Evolutionary conservation across 2,113 vertebrate genomes (phyloP).

Genomic region (Abramis brama): DNA sequence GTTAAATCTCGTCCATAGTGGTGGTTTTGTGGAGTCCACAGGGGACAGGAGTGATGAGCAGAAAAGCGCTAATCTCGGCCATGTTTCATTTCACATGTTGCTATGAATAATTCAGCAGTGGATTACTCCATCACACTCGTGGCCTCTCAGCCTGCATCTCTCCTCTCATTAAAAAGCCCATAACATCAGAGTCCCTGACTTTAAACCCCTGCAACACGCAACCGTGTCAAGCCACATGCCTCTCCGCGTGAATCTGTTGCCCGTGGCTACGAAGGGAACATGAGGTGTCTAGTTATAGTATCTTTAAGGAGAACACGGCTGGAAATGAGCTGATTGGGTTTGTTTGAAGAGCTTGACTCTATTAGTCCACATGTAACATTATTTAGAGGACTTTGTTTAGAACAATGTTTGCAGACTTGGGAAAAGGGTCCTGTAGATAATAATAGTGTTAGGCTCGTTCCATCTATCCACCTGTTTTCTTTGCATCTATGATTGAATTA

Average conservation of each 20-base stretch:
- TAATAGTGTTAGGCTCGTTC: background rate
- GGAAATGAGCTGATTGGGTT: conserved; percentile 1
- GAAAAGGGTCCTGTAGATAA: background rate
- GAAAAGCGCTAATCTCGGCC: conserved; percentile 56
- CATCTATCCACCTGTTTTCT: conserved; percentile 18
- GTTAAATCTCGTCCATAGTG: conserved; percentile 42
- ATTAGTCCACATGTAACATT: background rate
- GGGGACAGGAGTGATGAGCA: conserved; percentile 45
- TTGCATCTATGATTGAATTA: conserved; percentile 26
- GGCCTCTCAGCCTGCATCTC: conserved; percentile 53
- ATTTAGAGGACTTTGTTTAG: background rate
- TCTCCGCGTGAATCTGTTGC: background rate
- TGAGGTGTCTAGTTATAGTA: background rate
- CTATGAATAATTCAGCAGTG: conserved; percentile 58
- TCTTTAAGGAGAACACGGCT: background rate
- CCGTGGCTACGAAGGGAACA: background rate
- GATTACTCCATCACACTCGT: conserved; percentile 55
- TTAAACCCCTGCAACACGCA: conserved; percentile 24
- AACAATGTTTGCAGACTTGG: background rate
- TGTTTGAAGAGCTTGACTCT: background rate
- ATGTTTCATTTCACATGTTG: conserved; percentile 61
- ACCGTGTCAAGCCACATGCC: conserved; percentile 1
- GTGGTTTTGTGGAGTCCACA: conserved; percentile 33
- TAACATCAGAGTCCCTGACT: conserved; percentile 46
- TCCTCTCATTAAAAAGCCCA: conserved; percentile 51